These are phyloP conservation scores for Scaptodrosophila latifasciaeformis DNA, from an alignment of 2,888 invertebrate species.

Conservation along the genomic window DNA sequence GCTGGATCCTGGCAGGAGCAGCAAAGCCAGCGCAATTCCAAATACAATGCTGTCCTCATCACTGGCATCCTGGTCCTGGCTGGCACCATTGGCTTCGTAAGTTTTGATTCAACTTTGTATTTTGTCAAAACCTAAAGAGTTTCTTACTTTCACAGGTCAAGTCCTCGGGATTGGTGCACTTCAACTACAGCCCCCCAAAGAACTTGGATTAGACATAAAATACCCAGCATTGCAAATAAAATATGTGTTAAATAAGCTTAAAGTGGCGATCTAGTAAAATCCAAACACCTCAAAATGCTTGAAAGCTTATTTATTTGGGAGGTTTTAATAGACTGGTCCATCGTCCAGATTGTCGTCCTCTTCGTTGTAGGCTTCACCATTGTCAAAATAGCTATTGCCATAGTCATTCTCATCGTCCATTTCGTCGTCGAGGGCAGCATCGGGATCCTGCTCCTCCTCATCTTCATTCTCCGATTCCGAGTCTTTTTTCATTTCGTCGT, in stretches of 20 bases:
- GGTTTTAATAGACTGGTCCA: slow-evolving; percentile 85
- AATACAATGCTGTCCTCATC: slow-evolving; percentile 81
- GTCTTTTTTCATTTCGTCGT: slow-evolving; percentile 77
- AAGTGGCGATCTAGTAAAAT: slow-evolving; percentile 53
- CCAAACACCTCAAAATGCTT: slow-evolving; percentile 14
- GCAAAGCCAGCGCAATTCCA: slow-evolving; percentile 80
- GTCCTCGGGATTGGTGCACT: slow-evolving; percentile 78
- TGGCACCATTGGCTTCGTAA: slow-evolving; percentile 72
- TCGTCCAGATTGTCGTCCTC: slow-evolving; percentile 91
- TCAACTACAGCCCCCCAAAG: slow-evolving; percentile 80
- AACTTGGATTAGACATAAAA: slow-evolving; percentile 76
- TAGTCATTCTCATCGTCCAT: slow-evolving; percentile 93
- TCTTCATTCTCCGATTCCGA: slow-evolving; percentile 77
- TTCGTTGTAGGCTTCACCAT: slow-evolving; percentile 90
- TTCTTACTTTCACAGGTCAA: slow-evolving; percentile 77
- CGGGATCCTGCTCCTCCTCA: slow-evolving; percentile 62
- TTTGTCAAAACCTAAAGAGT: neutral
- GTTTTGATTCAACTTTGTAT: slow-evolving; percentile 25
- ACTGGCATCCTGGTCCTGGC: slow-evolving; percentile 77
- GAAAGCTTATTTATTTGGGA: slow-evolving; percentile 23
- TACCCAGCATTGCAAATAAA: slow-evolving; percentile 27
- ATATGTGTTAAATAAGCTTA: slow-evolving; percentile 57
- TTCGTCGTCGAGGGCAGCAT: slow-evolving; percentile 80
- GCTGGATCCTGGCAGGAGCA: slow-evolving; percentile 85
- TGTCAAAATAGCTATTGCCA: slow-evolving; percentile 90